These are phyloP conservation scores for Megalurothrips usitatus DNA, from an alignment of 2,888 invertebrate species.

Conservation along the genomic window DNA sequence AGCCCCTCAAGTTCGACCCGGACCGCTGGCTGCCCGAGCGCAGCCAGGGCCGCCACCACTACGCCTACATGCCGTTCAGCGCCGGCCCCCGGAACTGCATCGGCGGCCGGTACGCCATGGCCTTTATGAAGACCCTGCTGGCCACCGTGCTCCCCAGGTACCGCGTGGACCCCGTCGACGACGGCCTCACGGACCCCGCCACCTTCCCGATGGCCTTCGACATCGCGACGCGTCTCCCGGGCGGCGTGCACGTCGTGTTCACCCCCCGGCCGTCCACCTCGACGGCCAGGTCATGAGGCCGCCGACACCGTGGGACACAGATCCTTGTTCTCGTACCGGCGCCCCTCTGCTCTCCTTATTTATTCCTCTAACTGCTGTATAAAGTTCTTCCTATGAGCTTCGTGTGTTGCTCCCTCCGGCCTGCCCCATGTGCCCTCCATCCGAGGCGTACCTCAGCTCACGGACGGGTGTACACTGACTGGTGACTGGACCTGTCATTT, in stretches of 20 bases:
- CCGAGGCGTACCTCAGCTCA: too few species aligned
- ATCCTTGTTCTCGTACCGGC: too few species aligned
- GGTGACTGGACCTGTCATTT: too few species aligned
- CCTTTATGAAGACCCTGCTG: background rate
- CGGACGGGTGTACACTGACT: too few species aligned
- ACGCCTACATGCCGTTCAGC: conserved; percentile 46
- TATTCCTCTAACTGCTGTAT: background rate
- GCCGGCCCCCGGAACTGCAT: conserved; percentile 46
- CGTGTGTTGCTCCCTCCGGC: background rate
- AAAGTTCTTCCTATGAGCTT: background rate
- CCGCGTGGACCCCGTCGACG: background rate
- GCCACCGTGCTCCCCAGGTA: background rate
- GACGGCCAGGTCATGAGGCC: too few species aligned
- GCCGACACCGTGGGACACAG: too few species aligned
- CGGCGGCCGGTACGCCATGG: conserved; percentile 32
- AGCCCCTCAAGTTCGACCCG: conserved; percentile 45
- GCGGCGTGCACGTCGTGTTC: background rate
- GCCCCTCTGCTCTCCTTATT: too few species aligned
- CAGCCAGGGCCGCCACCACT: conserved; percentile 45
- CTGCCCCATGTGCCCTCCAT: background rate
- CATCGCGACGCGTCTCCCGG: background rate
- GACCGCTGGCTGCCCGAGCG: conserved; percentile 50
- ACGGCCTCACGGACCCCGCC: background rate
- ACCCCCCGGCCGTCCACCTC: background rate
- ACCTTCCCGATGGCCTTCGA: background rate